Base-by-base conservation (phyloP, 2,888 invertebrate species). In the Cerceris ruficornis region DNA sequence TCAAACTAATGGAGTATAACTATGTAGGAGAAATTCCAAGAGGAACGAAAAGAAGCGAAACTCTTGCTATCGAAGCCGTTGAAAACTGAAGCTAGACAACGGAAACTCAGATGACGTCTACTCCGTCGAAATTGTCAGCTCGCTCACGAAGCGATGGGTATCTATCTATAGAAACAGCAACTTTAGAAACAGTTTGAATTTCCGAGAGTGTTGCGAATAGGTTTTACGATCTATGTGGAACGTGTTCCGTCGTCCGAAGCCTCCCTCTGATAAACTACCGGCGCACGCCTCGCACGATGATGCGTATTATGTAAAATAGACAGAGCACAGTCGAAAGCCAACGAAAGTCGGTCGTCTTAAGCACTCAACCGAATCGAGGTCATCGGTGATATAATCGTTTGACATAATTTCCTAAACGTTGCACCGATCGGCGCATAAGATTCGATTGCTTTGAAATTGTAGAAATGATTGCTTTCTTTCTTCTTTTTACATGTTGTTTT, bases 331-430 rank as follows among this genome's bases (percentile, higher is more conserved):
- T 79, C 71, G 80, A 76, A 74, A 80, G 75, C 67, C 67, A 60
- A 77, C 59, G 80, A 83, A 84, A 84, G 85, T 78, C 81, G 81
- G 80, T 52, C 78, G 74, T 75, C 65, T 71, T 58, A 61, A 28
- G 68, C 66, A 57, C 43, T 50, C 41, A 52, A 77, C 71, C 74
- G 69, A 70, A 74, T 74, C 77, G 66, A 14, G 66, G 54, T 58
- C 69, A 66, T 54, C 52, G 14, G 43, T 59, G 39, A 43, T 61
- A n/a, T 54, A 54, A 13, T n/a, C 11, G 54, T 15, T 54, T 1
- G 6, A 15, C 54, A 46, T 11, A 1, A 46, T 46, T 46, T 28
- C 28, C 52, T 52, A 52, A 52, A n/a, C n/a, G n/a, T 17, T 28
- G 28, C 28, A 28, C 28, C 28, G 28, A 28, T 28, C 28, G 28